phyloP scores from a whole-genome alignment of 2,113 vertebrate species.

The Oncorhynchus nerka region DNA sequence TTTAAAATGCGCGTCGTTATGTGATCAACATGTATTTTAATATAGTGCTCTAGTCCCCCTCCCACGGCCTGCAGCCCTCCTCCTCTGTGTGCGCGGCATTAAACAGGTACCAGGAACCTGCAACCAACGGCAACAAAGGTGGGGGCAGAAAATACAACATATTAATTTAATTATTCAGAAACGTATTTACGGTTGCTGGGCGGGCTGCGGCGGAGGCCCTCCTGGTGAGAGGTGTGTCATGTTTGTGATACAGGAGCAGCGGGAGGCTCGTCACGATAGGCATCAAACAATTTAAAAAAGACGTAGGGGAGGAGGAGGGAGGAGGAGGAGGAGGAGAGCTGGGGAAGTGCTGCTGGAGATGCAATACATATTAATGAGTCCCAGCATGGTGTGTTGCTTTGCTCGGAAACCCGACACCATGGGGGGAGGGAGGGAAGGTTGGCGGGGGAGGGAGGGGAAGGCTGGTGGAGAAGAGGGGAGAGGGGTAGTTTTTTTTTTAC shows the following conservation, averaged over 20 bases:
- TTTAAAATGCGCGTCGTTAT: neutral
- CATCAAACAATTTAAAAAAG: constrained; percentile 56
- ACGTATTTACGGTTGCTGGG: constrained; percentile 13
- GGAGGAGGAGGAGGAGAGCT: constrained; percentile 24
- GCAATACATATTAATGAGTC: constrained; percentile 56
- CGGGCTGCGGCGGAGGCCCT: neutral
- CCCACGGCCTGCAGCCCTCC: constrained; percentile 5
- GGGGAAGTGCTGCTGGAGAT: constrained; percentile 3
- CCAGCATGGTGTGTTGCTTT: constrained; percentile 39
- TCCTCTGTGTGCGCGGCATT: constrained; percentile 17
- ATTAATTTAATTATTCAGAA: constrained; percentile 20
- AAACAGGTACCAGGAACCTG: too few relatives aligned
- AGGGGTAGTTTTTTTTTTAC: too few relatives aligned
- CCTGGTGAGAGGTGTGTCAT: constrained; percentile 26
- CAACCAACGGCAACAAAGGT: too few relatives aligned
- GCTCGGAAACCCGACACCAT: constrained; percentile 18
- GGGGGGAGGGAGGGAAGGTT: too few relatives aligned
- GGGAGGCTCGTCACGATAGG: constrained; percentile 28
- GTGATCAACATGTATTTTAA: neutral
- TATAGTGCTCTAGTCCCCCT: neutral
- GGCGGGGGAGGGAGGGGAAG: accelerated
- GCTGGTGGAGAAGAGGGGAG: too few relatives aligned
- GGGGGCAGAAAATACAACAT: too few relatives aligned
- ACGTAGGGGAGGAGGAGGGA: neutral
- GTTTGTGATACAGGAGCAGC: constrained; percentile 45